Evolutionary conservation across 1,140 invertebrate genomes (phyloP).

Genomic region (Nixonia krombeini): DNA sequence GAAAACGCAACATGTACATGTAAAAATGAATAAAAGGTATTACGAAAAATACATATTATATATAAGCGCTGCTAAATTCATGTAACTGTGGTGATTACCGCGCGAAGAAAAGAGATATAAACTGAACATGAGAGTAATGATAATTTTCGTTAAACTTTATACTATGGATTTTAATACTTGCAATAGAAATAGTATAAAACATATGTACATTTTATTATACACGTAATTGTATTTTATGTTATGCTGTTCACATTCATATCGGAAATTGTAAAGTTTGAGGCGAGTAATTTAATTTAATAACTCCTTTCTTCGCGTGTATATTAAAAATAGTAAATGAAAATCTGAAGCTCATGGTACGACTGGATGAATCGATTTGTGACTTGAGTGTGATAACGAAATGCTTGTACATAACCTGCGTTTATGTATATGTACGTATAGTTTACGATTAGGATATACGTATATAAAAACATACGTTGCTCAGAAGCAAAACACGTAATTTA

Average conservation of each 20-base stretch:
- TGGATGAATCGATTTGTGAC: constrained; percentile 37
- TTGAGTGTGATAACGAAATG: constrained; percentile 48
- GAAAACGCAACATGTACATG: not conserved
- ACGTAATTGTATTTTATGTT: too few relatives aligned
- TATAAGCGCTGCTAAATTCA: not conserved
- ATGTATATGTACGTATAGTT: constrained; percentile 41
- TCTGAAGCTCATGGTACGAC: constrained; percentile 39
- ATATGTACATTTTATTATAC: too few relatives aligned
- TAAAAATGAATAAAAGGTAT: constrained; percentile 3
- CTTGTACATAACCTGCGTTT: constrained; percentile 57
- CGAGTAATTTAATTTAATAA: too few relatives aligned
- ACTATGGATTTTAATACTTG: too few relatives aligned
- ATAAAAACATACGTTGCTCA: constrained; percentile 29
- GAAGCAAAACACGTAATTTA: constrained; percentile 39
- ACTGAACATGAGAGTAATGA: too few relatives aligned
- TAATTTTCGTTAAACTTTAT: too few relatives aligned
- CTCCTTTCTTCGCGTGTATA: too few relatives aligned
- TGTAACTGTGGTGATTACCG: not conserved
- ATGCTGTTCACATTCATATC: too few relatives aligned
- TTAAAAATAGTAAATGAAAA: constrained; percentile 4
- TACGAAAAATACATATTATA: too few relatives aligned
- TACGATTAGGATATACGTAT: constrained; percentile 32
- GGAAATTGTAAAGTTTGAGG: too few relatives aligned
- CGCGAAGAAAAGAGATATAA: too few relatives aligned
- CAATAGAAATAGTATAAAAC: too few relatives aligned